These are phyloP conservation scores for Grammatotria lemairii DNA, from an alignment of 2,113 vertebrate species.

Conservation along the genomic window DNA sequence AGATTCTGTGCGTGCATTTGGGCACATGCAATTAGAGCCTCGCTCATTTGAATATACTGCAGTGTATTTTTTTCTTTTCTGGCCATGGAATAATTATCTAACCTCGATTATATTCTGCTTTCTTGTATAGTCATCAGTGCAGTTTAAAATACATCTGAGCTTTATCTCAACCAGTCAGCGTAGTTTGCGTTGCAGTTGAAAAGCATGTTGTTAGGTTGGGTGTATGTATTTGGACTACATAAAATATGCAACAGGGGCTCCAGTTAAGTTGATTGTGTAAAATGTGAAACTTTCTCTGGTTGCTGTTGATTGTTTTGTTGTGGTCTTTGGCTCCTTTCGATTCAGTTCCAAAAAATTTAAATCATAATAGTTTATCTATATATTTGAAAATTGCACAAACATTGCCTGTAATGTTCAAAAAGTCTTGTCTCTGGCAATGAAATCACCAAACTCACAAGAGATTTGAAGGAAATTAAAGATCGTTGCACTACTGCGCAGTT, in stretches of 20 bases:
- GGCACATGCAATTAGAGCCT: not conserved
- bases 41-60: constrained; percentile 3
- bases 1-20: not conserved
- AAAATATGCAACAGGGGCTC: not conserved
- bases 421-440: not conserved
- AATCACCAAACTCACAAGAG: not conserved
- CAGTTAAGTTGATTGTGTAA: not conserved
- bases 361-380: not conserved
- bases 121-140: not conserved
- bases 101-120: not conserved
- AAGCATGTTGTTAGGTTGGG: not conserved
- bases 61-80: not conserved
- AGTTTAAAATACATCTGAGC: not conserved
- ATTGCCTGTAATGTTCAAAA: not conserved
- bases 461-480: not conserved
- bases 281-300: not conserved
- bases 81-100: not conserved
- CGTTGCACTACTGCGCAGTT: not conserved
- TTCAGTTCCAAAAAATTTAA: not conserved
- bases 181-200: not conserved
- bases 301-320: not conserved
- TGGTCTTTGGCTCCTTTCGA: not conserved
- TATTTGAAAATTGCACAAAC: not conserved
- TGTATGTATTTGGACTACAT: not conserved
- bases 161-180: not conserved